Percentiles rank a stretch among this genome's conserved stretches.
These are phyloP conservation scores for Chloebia gouldiae DNA, from an alignment of 2,113 vertebrate species.

Conservation along the genomic window DNA sequence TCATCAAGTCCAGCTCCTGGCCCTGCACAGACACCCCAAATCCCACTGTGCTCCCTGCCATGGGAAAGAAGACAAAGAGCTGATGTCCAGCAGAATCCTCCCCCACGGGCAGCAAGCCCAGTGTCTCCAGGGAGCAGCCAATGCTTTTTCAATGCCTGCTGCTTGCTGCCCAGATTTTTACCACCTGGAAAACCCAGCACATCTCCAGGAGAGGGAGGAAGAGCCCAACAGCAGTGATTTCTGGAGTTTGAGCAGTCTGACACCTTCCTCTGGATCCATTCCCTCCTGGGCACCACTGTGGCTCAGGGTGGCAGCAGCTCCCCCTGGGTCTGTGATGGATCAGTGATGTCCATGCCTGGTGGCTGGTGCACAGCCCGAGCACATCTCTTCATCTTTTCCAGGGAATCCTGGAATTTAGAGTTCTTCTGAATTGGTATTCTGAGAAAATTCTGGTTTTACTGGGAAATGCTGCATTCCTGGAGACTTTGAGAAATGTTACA, in stretches of 20 bases:
- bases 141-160: background rate
- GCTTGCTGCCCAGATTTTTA: background rate
- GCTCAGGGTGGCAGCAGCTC: rapidly evolving
- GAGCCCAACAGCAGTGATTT: background rate
- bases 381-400: background rate
- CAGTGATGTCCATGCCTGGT: rapidly evolving
- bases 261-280: background rate
- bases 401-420: background rate
- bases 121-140: background rate
- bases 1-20: background rate
- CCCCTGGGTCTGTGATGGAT: rapidly evolving
- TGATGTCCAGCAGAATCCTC: background rate
- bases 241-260: background rate
- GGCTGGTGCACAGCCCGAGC: background rate
- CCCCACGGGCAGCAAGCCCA: background rate
- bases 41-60: background rate
- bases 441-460: background rate
- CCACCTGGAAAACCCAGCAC: background rate
- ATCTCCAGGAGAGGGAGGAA: background rate
- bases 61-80: background rate
- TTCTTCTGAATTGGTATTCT: background rate
- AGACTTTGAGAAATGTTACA: background rate
- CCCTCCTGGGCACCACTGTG: rapidly evolving
- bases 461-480: background rate
- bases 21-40: background rate